Conservation (phyloP, 2,888 invertebrate species). For the Camponotus fellah region DNA sequence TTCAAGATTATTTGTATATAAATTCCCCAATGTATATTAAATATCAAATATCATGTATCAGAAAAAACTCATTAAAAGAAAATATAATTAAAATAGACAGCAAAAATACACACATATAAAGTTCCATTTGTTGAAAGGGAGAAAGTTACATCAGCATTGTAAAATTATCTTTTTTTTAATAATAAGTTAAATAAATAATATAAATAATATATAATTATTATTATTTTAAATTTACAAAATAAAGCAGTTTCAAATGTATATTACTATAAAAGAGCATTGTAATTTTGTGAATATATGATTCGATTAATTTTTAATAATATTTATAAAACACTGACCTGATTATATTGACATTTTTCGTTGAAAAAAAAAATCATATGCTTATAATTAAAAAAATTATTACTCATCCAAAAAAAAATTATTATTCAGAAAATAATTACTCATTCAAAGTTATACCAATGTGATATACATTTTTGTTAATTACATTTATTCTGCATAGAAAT, state of each 20-base stretch:
- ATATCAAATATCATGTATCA: not conserved
- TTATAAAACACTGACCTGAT: not conserved
- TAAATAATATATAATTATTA: not conserved
- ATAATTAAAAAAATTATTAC: not conserved
- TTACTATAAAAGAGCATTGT: not conserved
- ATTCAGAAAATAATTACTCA: not conserved
- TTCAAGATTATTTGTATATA: not conserved
- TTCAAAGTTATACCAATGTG: not conserved
- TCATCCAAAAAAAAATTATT: no score
- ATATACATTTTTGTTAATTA: not conserved
- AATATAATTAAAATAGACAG: not conserved
- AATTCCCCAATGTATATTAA: not conserved
- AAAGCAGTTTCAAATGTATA: not conserved
- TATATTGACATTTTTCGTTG: not conserved
- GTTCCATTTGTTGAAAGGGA: not conserved
- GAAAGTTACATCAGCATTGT: not conserved
- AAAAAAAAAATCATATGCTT: not conserved
- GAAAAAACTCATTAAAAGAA: not conserved
- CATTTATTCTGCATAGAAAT: not conserved
- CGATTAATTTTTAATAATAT: not conserved
- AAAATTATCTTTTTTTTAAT: not conserved
- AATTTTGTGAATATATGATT: not conserved
- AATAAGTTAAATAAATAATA: not conserved
- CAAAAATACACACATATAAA: not conserved
- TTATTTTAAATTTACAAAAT: slow-evolving; percentile 7